A percentile compares a stretch with the other conserved stretches of the same genome.
Conservation (phyloP, 2,113 vertebrate genomes). For the Hiodon alosoides region DNA sequence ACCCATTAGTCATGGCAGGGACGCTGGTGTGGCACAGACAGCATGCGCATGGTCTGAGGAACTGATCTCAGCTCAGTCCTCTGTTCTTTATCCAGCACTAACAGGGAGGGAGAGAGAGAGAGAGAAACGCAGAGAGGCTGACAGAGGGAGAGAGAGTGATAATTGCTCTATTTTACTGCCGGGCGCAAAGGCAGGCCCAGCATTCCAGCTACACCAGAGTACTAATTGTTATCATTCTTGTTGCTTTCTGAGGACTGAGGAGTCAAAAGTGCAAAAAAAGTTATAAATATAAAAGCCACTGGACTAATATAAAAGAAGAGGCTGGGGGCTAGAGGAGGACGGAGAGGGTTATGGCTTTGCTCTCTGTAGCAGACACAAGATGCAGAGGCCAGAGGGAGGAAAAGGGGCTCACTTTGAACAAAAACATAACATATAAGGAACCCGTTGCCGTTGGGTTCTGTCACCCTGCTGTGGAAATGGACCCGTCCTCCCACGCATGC, state of each 20-base stretch:
- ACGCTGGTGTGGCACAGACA: background rate
- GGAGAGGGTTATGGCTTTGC: background rate
- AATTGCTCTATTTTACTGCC: conserved; percentile 40
- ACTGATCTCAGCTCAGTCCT: background rate
- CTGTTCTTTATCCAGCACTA: no score
- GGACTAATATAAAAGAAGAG: background rate
- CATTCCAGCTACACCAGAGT: conserved; percentile 9
- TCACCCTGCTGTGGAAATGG: background rate
- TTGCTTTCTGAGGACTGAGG: conserved; percentile 1
- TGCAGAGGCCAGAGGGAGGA: background rate
- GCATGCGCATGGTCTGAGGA: background rate
- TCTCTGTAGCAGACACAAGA: background rate
- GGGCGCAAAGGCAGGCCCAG: conserved; percentile 20
- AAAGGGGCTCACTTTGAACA: background rate
- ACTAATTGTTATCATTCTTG: conserved; percentile 9
- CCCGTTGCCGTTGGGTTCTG: background rate
- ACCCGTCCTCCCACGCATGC: background rate
- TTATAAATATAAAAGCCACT: background rate
- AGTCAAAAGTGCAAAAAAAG: background rate
- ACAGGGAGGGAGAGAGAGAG: background rate
- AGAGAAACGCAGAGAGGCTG: background rate
- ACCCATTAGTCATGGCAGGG: background rate
- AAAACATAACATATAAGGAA: background rate
- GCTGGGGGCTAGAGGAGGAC: background rate
- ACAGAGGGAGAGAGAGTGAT: conserved; percentile 25